Conservation (phyloP, 2,113 vertebrate genomes). For the Chunga burmeisteri region DNA sequence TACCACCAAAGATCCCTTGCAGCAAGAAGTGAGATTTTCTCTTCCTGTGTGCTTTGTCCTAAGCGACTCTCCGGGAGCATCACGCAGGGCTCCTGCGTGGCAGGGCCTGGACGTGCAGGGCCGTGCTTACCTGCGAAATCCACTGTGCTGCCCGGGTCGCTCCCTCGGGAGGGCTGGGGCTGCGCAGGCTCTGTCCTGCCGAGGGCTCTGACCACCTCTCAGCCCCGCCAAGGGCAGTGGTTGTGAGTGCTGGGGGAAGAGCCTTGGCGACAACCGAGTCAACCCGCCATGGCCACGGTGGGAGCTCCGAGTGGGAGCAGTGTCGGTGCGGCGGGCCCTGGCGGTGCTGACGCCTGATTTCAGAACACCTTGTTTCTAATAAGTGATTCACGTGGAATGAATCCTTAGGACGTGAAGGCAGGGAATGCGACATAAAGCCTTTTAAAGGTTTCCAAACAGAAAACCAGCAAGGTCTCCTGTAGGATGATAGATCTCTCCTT, state of each 20-base stretch:
- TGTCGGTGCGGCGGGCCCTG: fast-evolving
- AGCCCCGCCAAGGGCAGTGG: background rate
- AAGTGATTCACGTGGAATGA: background rate
- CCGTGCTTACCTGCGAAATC: too few species aligned
- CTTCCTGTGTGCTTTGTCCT: background rate
- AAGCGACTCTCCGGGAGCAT: background rate
- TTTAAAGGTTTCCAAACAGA: background rate
- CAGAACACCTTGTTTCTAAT: background rate
- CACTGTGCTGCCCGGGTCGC: fast-evolving
- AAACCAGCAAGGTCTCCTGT: constrained; percentile 10
- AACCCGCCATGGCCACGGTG: fast-evolving
- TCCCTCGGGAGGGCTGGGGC: background rate
- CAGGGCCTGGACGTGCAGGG: background rate
- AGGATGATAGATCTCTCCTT: constrained; percentile 30
- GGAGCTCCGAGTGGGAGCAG: fast-evolving
- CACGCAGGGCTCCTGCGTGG: fast-evolving
- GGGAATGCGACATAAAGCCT: background rate
- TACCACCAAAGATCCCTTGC: background rate
- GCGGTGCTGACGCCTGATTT: fast-evolving
- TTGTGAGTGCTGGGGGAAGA: fast-evolving
- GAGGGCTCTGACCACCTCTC: background rate
- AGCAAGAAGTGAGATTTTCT: background rate
- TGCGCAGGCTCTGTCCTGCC: fast-evolving
- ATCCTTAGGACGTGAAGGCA: background rate
- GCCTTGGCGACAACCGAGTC: fast-evolving